Evolutionary conservation across 1,140 invertebrate species (phyloP), one percentile per base, ranked within the genome.

Genomic region (Lethrus apterus): DNA sequence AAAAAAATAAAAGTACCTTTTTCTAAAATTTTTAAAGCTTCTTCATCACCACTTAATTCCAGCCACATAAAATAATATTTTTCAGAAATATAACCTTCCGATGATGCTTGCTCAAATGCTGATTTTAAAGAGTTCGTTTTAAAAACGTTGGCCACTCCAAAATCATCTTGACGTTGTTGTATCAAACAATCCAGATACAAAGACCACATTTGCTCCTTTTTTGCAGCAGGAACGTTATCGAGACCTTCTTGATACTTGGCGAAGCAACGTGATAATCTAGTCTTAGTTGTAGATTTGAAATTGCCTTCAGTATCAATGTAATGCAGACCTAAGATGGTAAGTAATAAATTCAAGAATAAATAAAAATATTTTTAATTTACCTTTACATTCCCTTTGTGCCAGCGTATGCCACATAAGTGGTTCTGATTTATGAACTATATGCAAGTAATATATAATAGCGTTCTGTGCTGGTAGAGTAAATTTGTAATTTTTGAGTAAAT

Each of bases 321-420:
- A n/a, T 23, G 20, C 8, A 5, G 19, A n/a, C 35, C 35, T 38
- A 11, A n/a, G 24, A 23, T 21, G 4, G 14, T n/a, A 38, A 21
- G 4, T 11, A 1, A 21, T 4, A 5, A 11, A 2, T 7, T 18
- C 2, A 19, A 7, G 3, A 17, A 19, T 11, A 19, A 33, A 5
- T 19, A 44, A 17, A 11, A 44, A 31, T 15, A 13, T 19, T 23
- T 33, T 10, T 20, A 35, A 11, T 24, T 47, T 40, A 52, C 56
- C 51, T 44, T 48, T 48, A 19, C 26, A 45, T 46, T 56, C 57
- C 20, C 57, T 48, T 35, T 55, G 38, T 8, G 54, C 57, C 30
- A 59, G 36, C 17, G 45, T 35, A 19, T 59, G 48, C 57, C 57
- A 59, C 2, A 56, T 47, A 14, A 42, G 13, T 11, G 43, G 50